phyloP scores from a whole-genome alignment of 64 coral and sea anemone species.

The Astreopora myriophthalma region DNA sequence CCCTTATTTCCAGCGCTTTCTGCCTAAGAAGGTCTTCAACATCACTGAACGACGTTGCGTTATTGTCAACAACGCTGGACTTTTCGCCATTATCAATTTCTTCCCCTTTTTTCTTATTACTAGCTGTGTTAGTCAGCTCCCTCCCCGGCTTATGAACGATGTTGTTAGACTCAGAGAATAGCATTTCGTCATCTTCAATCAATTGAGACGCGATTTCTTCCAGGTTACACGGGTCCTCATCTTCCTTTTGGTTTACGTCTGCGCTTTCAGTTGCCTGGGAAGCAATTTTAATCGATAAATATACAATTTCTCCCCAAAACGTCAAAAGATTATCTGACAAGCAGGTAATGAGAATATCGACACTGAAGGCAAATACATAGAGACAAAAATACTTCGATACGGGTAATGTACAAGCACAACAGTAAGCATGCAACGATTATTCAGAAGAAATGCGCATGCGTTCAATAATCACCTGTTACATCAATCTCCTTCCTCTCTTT shows the following conservation, averaged over 20 bases:
- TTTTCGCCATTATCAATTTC: neutral
- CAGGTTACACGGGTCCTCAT: conserved; percentile 73
- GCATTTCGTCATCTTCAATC: conserved; percentile 36
- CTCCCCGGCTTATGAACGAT: neutral
- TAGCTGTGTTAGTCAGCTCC: neutral
- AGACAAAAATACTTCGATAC: too few species aligned
- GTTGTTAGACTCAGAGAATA: neutral
- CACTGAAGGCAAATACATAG: too few species aligned
- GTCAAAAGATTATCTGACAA: too few species aligned
- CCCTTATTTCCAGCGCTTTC: neutral
- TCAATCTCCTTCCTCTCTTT: too few species aligned
- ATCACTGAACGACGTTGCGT: neutral
- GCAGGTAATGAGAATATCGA: too few species aligned
- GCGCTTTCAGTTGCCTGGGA: neutral
- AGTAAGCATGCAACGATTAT: too few species aligned
- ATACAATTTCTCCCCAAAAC: too few species aligned
- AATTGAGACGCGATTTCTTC: conserved; percentile 85
- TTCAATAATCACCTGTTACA: too few species aligned
- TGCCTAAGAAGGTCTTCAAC: neutral
- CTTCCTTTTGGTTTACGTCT: neutral
- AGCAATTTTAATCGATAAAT: neutral
- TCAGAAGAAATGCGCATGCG: too few species aligned
- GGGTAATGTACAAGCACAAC: too few species aligned
- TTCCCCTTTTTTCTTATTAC: neutral
- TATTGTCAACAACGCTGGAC: neutral